Evolutionary conservation across 2,113 vertebrate genomes (phyloP).

Genomic region (Heliornis fulica): DNA sequence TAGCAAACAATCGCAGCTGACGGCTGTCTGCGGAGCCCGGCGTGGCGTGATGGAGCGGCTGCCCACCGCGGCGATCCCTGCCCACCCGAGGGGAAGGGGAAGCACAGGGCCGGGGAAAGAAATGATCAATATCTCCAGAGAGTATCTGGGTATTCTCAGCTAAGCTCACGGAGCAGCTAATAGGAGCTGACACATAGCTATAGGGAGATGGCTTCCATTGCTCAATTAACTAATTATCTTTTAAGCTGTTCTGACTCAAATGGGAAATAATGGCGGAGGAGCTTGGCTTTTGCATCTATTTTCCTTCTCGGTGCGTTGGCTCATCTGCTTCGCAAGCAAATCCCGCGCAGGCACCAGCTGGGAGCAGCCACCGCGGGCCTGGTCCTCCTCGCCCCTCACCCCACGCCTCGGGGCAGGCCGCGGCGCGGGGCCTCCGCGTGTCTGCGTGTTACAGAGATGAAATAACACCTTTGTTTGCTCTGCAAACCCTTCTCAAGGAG

Average conservation of each 20-base stretch:
- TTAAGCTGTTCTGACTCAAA: not conserved
- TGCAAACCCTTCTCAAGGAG: not conserved
- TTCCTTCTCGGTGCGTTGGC: not conserved
- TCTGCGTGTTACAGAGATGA: not conserved
- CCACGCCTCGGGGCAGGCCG: not conserved
- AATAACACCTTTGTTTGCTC: not conserved
- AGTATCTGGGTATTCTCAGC: not conserved
- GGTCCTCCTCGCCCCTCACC: not conserved
- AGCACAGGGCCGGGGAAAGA: not conserved
- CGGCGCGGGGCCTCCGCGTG: fast-evolving
- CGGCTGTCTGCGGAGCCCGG: not conserved
- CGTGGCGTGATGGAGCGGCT: not conserved
- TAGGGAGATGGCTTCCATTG: conserved; percentile 9
- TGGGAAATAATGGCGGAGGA: not conserved
- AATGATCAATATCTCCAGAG: conserved; percentile 25
- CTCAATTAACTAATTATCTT: conserved; percentile 5
- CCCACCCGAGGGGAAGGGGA: not conserved
- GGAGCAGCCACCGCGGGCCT: not conserved
- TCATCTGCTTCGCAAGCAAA: not conserved
- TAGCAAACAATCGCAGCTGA: conserved; percentile 36
- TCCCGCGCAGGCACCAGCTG: not conserved
- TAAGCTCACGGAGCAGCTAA: not conserved
- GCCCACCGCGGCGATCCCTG: not conserved
- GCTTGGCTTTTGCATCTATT: not conserved
- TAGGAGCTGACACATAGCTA: conserved; percentile 43